These are phyloP conservation scores for Temnopleurus reevesii DNA, from an alignment of 53 echinoderm and acorn worm genomes.

Conservation along the genomic window DNA sequence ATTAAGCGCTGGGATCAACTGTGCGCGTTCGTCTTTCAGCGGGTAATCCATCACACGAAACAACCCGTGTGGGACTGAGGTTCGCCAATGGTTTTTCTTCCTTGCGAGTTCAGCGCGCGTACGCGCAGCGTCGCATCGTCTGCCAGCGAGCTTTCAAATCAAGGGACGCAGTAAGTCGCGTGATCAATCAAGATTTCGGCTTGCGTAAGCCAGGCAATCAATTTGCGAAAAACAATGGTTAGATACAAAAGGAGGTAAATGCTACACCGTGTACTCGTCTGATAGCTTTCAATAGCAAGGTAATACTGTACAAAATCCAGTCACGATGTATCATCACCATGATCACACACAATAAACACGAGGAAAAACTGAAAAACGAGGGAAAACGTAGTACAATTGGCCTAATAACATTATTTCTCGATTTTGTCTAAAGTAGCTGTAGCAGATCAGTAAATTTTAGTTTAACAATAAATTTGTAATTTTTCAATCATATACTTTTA, in stretches of 20 bases:
- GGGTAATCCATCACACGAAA: conserved; percentile 39
- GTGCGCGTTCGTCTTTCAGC: conserved; percentile 46
- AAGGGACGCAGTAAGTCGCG: not conserved
- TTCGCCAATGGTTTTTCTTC: not conserved
- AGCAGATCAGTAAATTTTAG: too few relatives aligned
- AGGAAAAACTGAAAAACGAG: too few relatives aligned
- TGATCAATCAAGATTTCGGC: conserved; percentile 20
- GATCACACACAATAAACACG: too few relatives aligned
- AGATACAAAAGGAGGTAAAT: not conserved
- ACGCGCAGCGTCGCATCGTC: not conserved
- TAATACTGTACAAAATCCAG: not conserved
- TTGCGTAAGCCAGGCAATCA: conserved; percentile 25
- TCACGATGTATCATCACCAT: not conserved
- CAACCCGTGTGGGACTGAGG: not conserved
- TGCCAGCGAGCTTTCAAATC: conserved; percentile 13
- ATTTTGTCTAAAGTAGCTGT: too few relatives aligned
- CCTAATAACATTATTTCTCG: too few relatives aligned
- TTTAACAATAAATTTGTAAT: too few relatives aligned
- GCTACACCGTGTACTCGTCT: not conserved
- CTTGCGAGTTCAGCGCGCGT: not conserved
- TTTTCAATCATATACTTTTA: too few relatives aligned
- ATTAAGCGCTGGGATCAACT: conserved; percentile 40
- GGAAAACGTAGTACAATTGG: too few relatives aligned
- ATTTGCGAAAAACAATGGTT: conserved; percentile 6
- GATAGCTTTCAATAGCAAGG: not conserved